These are phyloP conservation scores for Furcifer pardalis DNA, from an alignment of 2,797 vertebrate genomes.

Conservation along the genomic window DNA sequence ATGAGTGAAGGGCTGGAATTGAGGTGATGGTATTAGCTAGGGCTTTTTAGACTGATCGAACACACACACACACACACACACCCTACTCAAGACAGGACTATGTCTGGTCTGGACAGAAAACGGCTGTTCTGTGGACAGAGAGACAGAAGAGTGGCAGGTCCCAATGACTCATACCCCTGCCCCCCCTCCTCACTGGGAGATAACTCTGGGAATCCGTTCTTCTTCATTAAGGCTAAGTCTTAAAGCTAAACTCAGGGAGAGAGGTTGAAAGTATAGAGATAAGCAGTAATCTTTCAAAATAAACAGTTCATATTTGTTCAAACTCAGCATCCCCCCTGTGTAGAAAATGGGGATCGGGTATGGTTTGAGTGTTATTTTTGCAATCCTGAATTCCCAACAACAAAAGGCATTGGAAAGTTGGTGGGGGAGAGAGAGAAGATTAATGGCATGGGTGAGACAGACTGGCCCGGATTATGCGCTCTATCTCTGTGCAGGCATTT, in stretches of 20 bases:
- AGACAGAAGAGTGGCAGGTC: conserved; percentile 7
- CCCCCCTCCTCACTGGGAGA: neutral
- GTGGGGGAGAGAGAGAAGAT: neutral
- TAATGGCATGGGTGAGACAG: neutral
- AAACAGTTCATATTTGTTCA: conserved; percentile 46
- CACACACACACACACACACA: neutral
- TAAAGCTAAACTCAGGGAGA: conserved; percentile 30
- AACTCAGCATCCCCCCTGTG: conserved; percentile 12
- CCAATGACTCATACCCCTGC: neutral
- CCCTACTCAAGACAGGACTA: neutral
- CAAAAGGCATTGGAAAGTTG: neutral
- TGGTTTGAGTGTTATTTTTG: conserved; percentile 27
- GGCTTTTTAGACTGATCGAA: neutral
- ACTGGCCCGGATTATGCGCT: neutral
- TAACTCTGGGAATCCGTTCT: conserved; percentile 13
- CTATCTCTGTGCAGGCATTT: conserved; percentile 51
- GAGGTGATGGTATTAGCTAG: conserved; percentile 20
- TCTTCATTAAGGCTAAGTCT: conserved; percentile 23
- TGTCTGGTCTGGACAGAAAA: neutral
- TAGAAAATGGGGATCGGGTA: neutral
- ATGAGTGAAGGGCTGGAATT: neutral
- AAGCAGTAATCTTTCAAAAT: conserved; percentile 56
- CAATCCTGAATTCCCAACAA: conserved; percentile 37
- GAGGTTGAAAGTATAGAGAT: conserved; percentile 60
- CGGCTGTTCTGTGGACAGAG: neutral